phyloP scores from a whole-genome alignment of 2,113 vertebrate species.

The Mobula birostris region DNA sequence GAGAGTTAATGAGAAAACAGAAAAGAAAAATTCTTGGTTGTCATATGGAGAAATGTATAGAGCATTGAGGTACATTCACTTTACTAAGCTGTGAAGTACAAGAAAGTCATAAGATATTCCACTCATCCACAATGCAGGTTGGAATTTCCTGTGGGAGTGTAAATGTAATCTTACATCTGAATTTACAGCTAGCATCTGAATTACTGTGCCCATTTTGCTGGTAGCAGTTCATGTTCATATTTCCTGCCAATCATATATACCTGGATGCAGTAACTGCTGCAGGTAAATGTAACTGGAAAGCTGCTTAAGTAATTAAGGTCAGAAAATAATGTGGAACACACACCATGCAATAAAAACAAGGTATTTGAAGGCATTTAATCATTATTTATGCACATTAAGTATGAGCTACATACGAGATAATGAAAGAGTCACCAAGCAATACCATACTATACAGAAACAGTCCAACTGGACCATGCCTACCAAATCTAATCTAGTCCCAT shows the following conservation, averaged over 20 bases:
- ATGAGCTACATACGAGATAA: neutral
- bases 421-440: too few species aligned
- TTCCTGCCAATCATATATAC: neutral
- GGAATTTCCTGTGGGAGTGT: neutral
- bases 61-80: neutral
- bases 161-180: neutral
- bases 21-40: neutral
- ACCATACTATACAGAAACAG: too few species aligned
- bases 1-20: neutral
- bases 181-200: neutral
- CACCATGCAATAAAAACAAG: neutral
- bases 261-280: neutral
- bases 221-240: neutral
- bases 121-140: neutral
- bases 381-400: neutral
- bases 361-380: neutral
- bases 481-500: too few species aligned
- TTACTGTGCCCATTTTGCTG: neutral
- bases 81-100: neutral
- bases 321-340: neutral
- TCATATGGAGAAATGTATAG: neutral
- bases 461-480: too few species aligned
- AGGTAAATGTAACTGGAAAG: neutral
- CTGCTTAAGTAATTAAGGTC: neutral
- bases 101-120: neutral